These are phyloP conservation scores for Phymatocera aterrima DNA, from an alignment of 2,888 invertebrate species.

Conservation along the genomic window DNA sequence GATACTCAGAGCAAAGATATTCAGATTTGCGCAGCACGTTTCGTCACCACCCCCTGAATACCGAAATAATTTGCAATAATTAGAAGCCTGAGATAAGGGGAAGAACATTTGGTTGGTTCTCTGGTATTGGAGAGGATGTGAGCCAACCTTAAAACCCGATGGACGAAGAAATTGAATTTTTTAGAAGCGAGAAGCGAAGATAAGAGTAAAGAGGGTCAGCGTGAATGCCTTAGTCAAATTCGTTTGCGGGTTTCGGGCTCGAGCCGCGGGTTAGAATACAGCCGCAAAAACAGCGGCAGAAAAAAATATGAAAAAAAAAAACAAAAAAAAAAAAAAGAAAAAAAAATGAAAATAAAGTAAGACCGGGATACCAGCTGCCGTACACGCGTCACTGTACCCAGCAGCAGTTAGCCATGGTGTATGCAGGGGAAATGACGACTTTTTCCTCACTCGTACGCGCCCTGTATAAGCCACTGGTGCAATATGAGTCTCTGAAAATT, in stretches of 20 bases:
- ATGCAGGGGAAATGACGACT: conserved; percentile 7
- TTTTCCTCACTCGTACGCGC: conserved; percentile 27
- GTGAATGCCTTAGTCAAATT: conserved; percentile 12
- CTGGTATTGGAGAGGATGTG: not conserved
- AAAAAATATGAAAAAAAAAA: no score
- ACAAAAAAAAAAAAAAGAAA: no score
- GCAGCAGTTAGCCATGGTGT: conserved; percentile 16
- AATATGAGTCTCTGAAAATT: conserved; percentile 23
- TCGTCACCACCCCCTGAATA: not conserved
- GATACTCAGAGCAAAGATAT: not conserved
- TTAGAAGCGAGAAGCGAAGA: not conserved
- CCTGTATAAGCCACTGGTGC: conserved; percentile 14
- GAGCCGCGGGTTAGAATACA: conserved; percentile 50
- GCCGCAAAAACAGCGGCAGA: conserved; percentile 64
- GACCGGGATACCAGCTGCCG: conserved; percentile 71
- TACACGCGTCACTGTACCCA: conserved; percentile 68
- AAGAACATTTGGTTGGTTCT: not conserved
- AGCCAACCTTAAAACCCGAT: conserved; percentile 1
- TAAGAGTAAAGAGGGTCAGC: not conserved
- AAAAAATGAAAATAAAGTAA: no score
- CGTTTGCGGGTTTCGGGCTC: conserved; percentile 29
- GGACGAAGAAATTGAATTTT: not conserved
- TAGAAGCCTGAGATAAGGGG: conserved; percentile 2
- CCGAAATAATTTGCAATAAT: conserved; percentile 27
- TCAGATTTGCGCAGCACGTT: not conserved